phyloP scores from a whole-genome alignment of 2,113 vertebrate genomes.

The Guaruba guarouba region DNA sequence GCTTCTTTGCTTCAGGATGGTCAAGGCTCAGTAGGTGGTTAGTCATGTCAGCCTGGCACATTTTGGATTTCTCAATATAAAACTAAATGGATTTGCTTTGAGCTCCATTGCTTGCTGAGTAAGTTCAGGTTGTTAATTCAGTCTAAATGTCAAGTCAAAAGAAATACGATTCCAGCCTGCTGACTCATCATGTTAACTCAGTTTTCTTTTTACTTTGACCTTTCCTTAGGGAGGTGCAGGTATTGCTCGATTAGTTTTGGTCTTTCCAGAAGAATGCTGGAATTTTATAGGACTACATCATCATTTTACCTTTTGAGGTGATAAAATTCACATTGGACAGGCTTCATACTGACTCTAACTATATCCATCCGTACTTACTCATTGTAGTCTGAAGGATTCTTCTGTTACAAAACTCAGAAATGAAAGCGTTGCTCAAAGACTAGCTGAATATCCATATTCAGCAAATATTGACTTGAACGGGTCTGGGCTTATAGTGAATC shows the following conservation, averaged over 20 bases:
- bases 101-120: background rate
- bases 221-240: conserved; percentile 10
- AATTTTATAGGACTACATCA: background rate
- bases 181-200: conserved; percentile 31
- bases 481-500: background rate
- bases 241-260: background rate
- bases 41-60: background rate
- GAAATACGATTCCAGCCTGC: background rate
- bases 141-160: conserved; percentile 43
- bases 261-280: background rate
- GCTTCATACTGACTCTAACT: background rate
- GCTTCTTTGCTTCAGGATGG: background rate
- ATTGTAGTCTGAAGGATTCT: background rate
- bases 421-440: background rate
- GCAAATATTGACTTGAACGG: background rate
- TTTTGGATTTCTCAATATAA: background rate
- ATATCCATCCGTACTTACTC: background rate
- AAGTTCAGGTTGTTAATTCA: background rate
- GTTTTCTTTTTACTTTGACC: conserved; percentile 14
- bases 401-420: background rate
- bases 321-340: background rate
- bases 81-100: conserved; percentile 1
- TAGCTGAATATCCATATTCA: background rate
- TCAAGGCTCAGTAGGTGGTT: background rate
- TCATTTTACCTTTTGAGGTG: background rate